Evolutionary conservation across 2,888 invertebrate genomes (phyloP).

Genomic region (Drosophila leonis): DNA sequence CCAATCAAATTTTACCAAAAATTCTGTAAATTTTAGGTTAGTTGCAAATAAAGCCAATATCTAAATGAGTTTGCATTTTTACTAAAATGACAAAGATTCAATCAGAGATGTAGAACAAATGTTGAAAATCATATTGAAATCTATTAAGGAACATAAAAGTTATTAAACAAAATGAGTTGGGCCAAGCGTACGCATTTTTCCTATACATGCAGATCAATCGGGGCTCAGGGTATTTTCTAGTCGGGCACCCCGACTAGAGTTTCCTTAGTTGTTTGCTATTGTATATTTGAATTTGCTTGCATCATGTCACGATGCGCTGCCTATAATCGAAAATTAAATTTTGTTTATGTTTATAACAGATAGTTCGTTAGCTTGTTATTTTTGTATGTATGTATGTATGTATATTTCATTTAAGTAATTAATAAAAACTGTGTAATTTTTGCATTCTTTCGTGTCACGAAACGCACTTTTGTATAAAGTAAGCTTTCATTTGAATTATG

Average conservation of each 20-base stretch:
- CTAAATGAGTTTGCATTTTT: too few species aligned
- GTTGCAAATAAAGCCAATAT: too few species aligned
- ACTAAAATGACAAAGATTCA: too few species aligned
- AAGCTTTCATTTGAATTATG: slow-evolving; percentile 14
- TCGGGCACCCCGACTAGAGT: neutral
- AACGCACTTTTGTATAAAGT: neutral
- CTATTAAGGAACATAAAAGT: too few species aligned
- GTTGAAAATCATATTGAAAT: too few species aligned
- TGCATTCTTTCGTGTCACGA: slow-evolving; percentile 10
- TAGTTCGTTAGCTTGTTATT: neutral
- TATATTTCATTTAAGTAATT: slow-evolving; percentile 1
- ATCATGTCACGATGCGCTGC: neutral
- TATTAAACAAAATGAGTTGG: too few species aligned
- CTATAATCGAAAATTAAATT: neutral
- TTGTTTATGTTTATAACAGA: neutral
- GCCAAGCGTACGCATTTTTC: too few species aligned
- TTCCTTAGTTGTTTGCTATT: neutral
- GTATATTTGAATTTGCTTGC: neutral
- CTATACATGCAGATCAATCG: too few species aligned
- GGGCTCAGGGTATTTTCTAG: neutral
- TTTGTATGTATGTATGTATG: slow-evolving; percentile 3
- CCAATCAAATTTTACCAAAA: too few species aligned
- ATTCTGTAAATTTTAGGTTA: too few species aligned
- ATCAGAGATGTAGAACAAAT: too few species aligned
- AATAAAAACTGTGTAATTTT: neutral